Conservation (phyloP, 2,113 vertebrate species). For the Tragulus kanchil region DNA sequence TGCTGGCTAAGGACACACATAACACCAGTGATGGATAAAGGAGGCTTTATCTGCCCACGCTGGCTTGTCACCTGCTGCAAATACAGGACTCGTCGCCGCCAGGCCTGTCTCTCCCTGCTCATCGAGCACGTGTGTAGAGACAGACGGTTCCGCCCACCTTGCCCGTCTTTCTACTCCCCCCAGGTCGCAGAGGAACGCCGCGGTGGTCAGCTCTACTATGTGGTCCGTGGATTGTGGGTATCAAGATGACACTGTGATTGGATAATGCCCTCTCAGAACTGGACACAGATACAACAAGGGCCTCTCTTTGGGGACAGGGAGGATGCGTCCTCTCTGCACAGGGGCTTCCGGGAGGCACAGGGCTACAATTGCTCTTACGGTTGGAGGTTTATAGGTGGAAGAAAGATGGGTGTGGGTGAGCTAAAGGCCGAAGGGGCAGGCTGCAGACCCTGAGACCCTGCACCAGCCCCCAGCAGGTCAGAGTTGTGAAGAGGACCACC, state of each 20-base stretch:
- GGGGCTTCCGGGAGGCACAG: fast-evolving
- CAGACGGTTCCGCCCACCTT: not conserved
- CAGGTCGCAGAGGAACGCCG: not conserved
- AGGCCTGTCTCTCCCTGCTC: not conserved
- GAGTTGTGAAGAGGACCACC: not conserved
- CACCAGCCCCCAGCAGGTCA: not conserved
- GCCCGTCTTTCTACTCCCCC: too few species aligned
- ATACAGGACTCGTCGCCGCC: not conserved
- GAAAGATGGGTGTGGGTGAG: not conserved
- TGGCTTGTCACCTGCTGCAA: not conserved
- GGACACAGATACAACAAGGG: fast-evolving
- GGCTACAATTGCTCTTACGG: fast-evolving
- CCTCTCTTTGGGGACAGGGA: fast-evolving
- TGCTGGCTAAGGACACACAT: fast-evolving
- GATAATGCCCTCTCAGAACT: fast-evolving
- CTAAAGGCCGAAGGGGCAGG: too few species aligned
- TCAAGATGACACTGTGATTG: fast-evolving
- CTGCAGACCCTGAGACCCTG: not conserved
- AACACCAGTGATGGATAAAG: not conserved
- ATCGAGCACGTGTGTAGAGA: fast-evolving
- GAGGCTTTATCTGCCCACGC: not conserved
- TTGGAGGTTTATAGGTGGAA: not conserved
- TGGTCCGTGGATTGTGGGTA: fast-evolving
- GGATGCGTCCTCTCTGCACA: fast-evolving
- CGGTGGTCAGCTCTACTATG: fast-evolving